These are phyloP conservation scores for Melanitta fusca DNA, from an alignment of 2,797 vertebrate species.

Conservation along the genomic window DNA sequence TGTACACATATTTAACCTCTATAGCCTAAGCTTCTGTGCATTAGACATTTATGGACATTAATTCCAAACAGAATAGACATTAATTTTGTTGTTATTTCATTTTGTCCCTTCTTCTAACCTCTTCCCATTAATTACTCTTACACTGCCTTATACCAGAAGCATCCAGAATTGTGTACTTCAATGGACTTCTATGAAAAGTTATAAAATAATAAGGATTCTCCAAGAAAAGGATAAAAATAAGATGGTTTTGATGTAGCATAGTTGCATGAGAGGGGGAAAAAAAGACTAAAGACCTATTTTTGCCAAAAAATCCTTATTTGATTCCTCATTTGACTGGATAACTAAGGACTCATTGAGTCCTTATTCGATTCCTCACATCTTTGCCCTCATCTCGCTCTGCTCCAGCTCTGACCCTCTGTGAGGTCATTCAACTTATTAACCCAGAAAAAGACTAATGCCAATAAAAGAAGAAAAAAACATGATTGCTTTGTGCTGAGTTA, in stretches of 20 bases:
- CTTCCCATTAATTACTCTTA: neutral
- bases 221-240: neutral
- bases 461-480: neutral
- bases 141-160: neutral
- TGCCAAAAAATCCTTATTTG: neutral
- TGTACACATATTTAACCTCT: neutral
- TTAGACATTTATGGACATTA: neutral
- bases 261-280: neutral
- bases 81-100: neutral
- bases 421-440: conserved; percentile 30
- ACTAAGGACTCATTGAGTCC: neutral
- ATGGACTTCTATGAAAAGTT: neutral
- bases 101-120: neutral
- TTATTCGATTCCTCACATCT: neutral
- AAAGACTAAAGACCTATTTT: neutral
- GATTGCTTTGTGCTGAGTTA: neutral
- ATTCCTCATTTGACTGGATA: neutral
- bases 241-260: neutral
- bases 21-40: neutral
- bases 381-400: neutral
- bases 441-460: neutral
- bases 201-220: neutral
- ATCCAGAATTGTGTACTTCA: neutral
- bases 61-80: neutral
- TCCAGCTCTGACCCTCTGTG: neutral